A percentile compares a stretch with the other conserved stretches of the same genome.
Conservation (phyloP, 2,113 vertebrate genomes). For the Capreolus pygargus region DNA sequence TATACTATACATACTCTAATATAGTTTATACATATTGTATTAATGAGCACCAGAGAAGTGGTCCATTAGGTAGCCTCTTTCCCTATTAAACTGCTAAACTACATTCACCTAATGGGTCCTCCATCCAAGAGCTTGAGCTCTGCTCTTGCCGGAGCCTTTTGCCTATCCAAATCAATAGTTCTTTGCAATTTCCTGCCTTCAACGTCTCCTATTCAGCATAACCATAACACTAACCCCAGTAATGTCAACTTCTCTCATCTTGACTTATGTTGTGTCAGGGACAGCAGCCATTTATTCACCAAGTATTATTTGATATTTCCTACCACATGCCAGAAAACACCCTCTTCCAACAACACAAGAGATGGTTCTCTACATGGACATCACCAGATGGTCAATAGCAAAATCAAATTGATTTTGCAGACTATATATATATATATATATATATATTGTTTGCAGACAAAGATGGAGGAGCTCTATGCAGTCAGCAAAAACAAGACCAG, state of each 20-base stretch:
- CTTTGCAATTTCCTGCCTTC: neutral
- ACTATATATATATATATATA: neutral
- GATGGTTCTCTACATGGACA: neutral
- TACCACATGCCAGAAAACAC: neutral
- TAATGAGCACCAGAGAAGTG: neutral
- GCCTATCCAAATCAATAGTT: neutral
- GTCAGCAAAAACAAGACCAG: neutral
- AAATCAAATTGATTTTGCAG: neutral
- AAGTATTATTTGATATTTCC: neutral
- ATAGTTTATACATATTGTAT: neutral
- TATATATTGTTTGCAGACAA: neutral
- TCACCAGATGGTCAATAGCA: neutral
- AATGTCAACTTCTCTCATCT: neutral
- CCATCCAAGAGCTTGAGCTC: neutral
- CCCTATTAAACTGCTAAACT: neutral
- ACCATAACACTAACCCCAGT: neutral
- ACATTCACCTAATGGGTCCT: neutral
- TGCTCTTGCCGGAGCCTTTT: neutral
- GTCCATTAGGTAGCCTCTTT: neutral
- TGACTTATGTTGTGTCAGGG: neutral
- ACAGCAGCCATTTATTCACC: neutral
- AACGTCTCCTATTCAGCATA: slow-evolving; percentile 12
- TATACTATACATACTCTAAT: neutral
- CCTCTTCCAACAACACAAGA: neutral
- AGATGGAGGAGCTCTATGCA: neutral